Conservation (phyloP, 2,113 vertebrate genomes). For the Triplophysa dalaica region DNA sequence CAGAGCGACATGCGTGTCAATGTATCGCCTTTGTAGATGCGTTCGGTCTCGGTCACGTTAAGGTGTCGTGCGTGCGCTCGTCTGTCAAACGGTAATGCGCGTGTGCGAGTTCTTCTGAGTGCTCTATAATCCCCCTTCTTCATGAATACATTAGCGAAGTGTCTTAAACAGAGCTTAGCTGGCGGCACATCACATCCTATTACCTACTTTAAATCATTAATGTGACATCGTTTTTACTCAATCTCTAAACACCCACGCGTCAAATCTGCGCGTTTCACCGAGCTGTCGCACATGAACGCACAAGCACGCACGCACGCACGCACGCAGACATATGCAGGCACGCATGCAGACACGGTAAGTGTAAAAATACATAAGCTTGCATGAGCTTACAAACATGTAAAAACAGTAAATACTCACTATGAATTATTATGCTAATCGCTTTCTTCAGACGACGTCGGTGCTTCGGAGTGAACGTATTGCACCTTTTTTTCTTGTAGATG, state of each 20-base stretch:
- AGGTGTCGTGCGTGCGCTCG: conserved; percentile 21
- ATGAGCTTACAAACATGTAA: conserved; percentile 37
- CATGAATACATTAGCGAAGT: conserved; percentile 79
- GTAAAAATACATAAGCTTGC: conserved; percentile 41
- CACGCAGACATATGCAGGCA: too few species aligned
- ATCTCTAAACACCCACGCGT: conserved; percentile 76
- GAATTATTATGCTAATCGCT: conserved; percentile 45
- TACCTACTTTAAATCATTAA: conserved; percentile 82
- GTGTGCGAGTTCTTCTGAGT: conserved; percentile 63
- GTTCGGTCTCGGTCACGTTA: conserved; percentile 1
- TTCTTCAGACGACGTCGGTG: conserved; percentile 11
- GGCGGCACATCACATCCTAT: conserved; percentile 81
- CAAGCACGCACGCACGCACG: conserved; percentile 40
- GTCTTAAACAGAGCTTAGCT: conserved; percentile 77
- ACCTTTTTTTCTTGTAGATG: background rate
- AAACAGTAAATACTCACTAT: conserved; percentile 33
- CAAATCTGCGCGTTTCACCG: conserved; percentile 64
- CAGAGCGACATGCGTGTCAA: conserved; percentile 4
- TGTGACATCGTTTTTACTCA: conserved; percentile 79
- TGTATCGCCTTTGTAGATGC: conserved; percentile 19
- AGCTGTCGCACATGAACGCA: conserved; percentile 48
- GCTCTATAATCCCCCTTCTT: conserved; percentile 76
- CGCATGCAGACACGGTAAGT: conserved; percentile 1
- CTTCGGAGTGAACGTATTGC: conserved; percentile 8
- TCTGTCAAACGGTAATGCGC: conserved; percentile 26